Base-by-base conservation (phyloP, 2,113 vertebrate genomes). In the Limanda limanda region DNA sequence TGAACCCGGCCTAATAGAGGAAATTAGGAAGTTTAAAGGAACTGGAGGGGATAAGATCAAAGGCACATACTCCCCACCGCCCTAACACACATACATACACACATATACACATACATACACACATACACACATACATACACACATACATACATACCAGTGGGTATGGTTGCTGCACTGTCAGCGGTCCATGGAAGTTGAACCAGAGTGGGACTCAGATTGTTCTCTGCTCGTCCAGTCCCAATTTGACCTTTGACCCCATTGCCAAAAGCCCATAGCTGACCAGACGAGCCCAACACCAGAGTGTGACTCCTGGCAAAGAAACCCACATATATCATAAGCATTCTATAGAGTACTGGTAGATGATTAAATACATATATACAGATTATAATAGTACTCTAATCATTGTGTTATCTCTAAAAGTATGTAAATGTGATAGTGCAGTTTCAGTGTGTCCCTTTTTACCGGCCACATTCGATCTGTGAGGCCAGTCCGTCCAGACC, bases 391-490 rank as follows among this genome's bases (percentile, higher is more conserved):
- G 18, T 18, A 5, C 10, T 42, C 11, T 35, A 48, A 60, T 31
- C 8, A 9, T 10, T 10, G 35, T 10, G 23, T 55, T 24, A 25
- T 27, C 9, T 1, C n/a, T 15, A 61, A n/a, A n/a, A 68, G n/a
- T 51, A 7, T 17, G 15, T 51, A 51, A 51, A 51, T 20, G 47
- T 51, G 4, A 52, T n/a, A 48, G 18, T 17, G 15, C 45, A 23
- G 45, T 59, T 55, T 60, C 45, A 51, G 17, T 11, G 7, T 24
- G 58, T 24, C 2, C 2, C 2, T 64, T 71, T 59, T 67, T 73
- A 98, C 97, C 97, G 96, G 89, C 97, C 97, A 92, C 97, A 98
- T 76, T 95, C 92, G 82, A 99, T 95, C 58, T 98, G 96, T 0
- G 95, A 94, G 54, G 95, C 96, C 31, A 93, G 87, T 47, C 90